phyloP scores from a whole-genome alignment of 2,888 invertebrate species.

The Caenorhabditis zanzibari region DNA sequence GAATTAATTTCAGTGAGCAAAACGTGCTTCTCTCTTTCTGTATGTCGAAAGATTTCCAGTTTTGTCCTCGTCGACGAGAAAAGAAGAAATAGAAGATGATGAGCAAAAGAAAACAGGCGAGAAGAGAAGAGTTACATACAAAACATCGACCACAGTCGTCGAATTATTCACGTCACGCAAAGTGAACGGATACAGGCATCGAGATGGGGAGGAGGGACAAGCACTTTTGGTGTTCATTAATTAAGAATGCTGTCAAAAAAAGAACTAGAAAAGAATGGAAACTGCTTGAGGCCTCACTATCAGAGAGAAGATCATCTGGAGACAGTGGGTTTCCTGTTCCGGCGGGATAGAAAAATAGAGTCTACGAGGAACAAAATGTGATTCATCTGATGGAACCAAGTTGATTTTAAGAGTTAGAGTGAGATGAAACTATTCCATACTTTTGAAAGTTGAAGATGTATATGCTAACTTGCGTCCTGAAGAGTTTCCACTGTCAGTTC shows the following conservation, averaged over 20 bases:
- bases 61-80: background rate
- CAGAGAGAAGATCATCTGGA: background rate
- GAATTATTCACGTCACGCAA: conserved; percentile 62
- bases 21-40: background rate
- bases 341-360: background rate
- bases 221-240: conserved; percentile 41
- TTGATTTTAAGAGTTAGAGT: background rate
- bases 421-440: background rate
- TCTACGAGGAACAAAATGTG: background rate
- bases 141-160: conserved; percentile 23
- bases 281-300: background rate
- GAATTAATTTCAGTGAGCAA: conserved; percentile 44
- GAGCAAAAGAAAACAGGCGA: conserved; percentile 4
- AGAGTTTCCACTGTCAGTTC: too few species aligned
- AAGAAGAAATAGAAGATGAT: conserved; percentile 2
- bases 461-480: too few species aligned
- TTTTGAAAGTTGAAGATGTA: background rate
- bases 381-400: background rate
- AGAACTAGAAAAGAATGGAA: background rate
- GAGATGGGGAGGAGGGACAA: background rate
- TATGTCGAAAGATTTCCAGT: conserved; percentile 8
- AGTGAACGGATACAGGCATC: conserved; percentile 30
- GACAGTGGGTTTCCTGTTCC: background rate
- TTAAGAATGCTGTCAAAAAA: conserved; percentile 29
- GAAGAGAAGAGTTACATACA: conserved; percentile 18